phyloP scores from a whole-genome alignment of 2,797 vertebrate genomes.

The Crenuchus spilurus region DNA sequence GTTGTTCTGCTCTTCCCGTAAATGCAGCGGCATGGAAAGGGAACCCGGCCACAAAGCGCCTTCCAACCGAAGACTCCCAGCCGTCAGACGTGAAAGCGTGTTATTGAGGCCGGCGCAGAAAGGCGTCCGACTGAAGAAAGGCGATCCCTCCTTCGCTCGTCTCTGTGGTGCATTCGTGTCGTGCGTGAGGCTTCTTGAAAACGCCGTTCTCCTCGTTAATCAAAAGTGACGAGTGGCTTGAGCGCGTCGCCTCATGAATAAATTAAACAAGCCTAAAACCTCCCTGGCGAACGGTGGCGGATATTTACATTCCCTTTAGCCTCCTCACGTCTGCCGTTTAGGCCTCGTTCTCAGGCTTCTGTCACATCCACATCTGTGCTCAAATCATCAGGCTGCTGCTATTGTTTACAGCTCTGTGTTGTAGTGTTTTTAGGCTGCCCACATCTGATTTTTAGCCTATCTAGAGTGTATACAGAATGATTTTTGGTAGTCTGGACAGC shows the following conservation, averaged over 20 bases:
- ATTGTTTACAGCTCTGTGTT: conserved; percentile 3
- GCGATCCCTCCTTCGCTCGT: not conserved
- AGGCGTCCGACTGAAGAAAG: conserved; percentile 2
- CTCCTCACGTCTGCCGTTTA: conserved; percentile 68
- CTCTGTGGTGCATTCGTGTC: conserved; percentile 19
- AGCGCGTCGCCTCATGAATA: conserved; percentile 52
- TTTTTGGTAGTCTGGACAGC: no score
- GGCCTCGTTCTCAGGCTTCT: conserved; percentile 64
- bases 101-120: not conserved
- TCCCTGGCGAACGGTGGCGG: conserved; percentile 61
- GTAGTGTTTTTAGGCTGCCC: no score
- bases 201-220: conserved; percentile 48
- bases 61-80: not conserved
- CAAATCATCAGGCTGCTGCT: conserved; percentile 38
- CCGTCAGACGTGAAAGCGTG: conserved; percentile 8
- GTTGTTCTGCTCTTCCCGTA: conserved; percentile 44
- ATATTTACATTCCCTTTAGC: conserved; percentile 71
- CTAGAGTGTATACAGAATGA: no score
- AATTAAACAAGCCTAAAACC: conserved; percentile 62
- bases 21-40: conserved; percentile 42
- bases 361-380: conserved; percentile 44
- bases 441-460: no score
- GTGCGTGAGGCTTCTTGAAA: conserved; percentile 23
- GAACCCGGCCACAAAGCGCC: conserved; percentile 56
- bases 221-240: conserved; percentile 48